Evolutionary conservation across 2,113 vertebrate species (phyloP).

Genomic region (Heterotilapia buettikoferi): DNA sequence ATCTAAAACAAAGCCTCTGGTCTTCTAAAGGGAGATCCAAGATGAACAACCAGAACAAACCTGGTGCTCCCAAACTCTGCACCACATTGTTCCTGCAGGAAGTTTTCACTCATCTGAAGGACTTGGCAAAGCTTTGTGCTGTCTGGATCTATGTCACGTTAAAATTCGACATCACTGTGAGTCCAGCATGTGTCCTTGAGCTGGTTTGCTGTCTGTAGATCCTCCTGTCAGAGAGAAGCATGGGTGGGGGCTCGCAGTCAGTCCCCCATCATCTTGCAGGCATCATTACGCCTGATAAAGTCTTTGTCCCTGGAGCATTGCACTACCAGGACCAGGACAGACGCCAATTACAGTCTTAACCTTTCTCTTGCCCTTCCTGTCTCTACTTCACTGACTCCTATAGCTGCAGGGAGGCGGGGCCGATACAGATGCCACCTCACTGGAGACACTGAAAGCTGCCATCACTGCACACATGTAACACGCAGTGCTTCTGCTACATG

Average conservation of each 20-base stretch:
- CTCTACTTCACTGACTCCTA: constrained; percentile 18
- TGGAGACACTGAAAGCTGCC: not conserved
- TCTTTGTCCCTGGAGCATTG: constrained; percentile 55
- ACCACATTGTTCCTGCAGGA: not conserved
- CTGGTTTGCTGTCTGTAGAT: not conserved
- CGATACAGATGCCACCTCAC: not conserved
- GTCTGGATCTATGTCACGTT: not conserved
- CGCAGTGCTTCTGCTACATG: not conserved
- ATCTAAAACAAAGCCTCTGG: constrained; percentile 9
- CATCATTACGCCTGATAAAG: constrained; percentile 72
- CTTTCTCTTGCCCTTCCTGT: constrained; percentile 8
- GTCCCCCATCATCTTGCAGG: constrained; percentile 72
- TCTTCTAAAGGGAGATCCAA: not conserved
- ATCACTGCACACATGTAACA: not conserved
- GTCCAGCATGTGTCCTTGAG: not conserved
- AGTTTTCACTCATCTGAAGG: not conserved
- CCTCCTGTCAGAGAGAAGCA: constrained; percentile 14
- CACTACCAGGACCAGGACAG: constrained; percentile 61
- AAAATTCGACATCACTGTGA: not conserved
- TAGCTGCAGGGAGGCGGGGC: not conserved
- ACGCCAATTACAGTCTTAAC: constrained; percentile 74
- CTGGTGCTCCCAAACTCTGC: not conserved
- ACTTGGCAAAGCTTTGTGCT: not conserved
- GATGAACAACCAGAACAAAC: not conserved
- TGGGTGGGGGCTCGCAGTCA: constrained; percentile 22